phyloP scores from a whole-genome alignment of 2,113 vertebrate species.

The Ochotona curzoniae region DNA sequence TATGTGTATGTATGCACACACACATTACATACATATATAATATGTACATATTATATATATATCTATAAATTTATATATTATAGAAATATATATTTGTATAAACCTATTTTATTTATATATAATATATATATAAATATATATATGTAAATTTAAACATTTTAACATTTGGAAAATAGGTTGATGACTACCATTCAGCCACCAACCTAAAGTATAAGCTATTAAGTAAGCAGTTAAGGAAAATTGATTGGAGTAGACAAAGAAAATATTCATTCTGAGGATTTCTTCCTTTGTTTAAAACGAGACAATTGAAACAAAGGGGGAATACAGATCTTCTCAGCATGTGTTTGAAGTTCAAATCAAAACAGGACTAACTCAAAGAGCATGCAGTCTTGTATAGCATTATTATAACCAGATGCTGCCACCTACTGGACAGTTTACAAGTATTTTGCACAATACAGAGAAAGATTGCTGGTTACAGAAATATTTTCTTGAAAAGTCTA shows the following conservation, averaged over 20 bases:
- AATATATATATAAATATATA: too few species aligned
- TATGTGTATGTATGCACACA: too few species aligned
- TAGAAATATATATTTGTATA: too few species aligned
- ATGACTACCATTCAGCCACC: background rate
- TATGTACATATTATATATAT: too few species aligned
- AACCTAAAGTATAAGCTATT: background rate
- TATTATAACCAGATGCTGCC: constrained; percentile 79
- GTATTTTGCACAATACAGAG: accelerated
- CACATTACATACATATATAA: too few species aligned
- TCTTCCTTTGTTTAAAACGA: background rate
- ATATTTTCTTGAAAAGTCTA: background rate
- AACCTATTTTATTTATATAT: too few species aligned
- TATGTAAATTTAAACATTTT: too few species aligned
- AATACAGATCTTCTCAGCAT: background rate
- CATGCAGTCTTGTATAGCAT: too few species aligned
- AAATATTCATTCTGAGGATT: background rate
- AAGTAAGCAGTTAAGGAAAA: constrained; percentile 47
- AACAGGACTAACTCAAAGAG: background rate
- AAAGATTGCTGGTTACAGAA: background rate
- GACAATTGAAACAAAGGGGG: background rate
- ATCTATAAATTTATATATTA: too few species aligned
- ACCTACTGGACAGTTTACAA: constrained; percentile 81
- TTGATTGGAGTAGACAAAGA: background rate
- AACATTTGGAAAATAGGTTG: background rate
- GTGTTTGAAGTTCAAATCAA: constrained; percentile 11